Percentiles rank a stretch among this genome's conserved stretches.
Conservation (phyloP, 2,888 invertebrate genomes). For the Mimas tiliae region DNA sequence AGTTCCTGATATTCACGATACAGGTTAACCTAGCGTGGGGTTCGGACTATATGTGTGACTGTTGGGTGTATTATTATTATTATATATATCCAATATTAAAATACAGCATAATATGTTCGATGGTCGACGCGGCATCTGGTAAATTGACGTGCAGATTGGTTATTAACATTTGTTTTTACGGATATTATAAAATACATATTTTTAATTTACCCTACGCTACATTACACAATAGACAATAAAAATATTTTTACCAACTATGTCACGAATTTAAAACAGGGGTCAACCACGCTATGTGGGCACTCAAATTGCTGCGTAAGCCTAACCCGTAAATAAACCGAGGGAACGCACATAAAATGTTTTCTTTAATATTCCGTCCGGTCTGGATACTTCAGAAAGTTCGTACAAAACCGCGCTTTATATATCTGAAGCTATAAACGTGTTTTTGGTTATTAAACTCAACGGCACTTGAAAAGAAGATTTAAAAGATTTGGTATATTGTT, state of each 20-base stretch:
- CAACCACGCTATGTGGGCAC: conserved; percentile 36
- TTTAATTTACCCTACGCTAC: background rate
- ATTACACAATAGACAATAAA: background rate
- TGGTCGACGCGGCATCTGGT: too few species aligned
- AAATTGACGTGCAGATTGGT: too few species aligned
- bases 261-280: conserved; percentile 32
- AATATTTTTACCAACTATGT: conserved; percentile 7
- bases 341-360: conserved; percentile 49
- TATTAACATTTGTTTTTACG: too few species aligned
- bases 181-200: background rate
- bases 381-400: conserved; percentile 9
- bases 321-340: conserved; percentile 48
- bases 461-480: background rate
- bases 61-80: too few species aligned
- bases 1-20: too few species aligned
- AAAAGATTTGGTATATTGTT: background rate
- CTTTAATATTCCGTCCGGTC: conserved; percentile 47
- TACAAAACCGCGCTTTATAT: conserved; percentile 1
- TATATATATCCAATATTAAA: too few species aligned
- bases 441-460: conserved; percentile 8
- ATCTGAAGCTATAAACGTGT: conserved; percentile 3
- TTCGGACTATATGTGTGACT: too few species aligned
- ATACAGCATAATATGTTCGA: too few species aligned
- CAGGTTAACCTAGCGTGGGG: too few species aligned
- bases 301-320: conserved; percentile 50